Conservation (phyloP, 2,113 vertebrate genomes). For the Turnix velox region DNA sequence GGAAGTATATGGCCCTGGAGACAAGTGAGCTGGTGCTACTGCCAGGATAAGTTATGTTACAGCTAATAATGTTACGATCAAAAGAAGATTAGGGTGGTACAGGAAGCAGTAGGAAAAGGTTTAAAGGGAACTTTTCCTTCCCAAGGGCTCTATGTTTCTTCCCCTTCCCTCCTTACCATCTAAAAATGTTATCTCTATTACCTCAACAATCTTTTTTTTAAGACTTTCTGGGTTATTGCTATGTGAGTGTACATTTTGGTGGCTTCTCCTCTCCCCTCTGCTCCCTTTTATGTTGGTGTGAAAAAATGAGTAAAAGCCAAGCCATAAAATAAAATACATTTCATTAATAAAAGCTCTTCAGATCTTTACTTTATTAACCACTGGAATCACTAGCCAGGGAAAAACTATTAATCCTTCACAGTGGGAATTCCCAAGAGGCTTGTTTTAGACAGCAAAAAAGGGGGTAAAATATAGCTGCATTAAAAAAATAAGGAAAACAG, state of each 20-base stretch:
- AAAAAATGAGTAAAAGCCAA: not conserved
- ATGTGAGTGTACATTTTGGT: not conserved
- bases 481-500: not conserved
- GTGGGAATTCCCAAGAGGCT: not conserved
- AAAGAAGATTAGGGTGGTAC: not conserved
- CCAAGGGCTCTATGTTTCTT: constrained; percentile 24
- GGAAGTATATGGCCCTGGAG: constrained; percentile 9
- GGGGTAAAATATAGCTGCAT: not conserved
- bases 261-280: not conserved
- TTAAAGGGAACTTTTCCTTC: constrained; percentile 23
- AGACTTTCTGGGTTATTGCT: not conserved
- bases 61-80: not conserved
- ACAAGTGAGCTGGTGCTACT: not conserved
- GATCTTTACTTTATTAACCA: not conserved
- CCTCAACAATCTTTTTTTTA: not conserved
- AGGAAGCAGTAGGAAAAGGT: not conserved
- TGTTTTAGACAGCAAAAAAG: not conserved
- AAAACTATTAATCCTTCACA: not conserved
- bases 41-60: constrained; percentile 9
- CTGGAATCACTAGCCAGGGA: not conserved
- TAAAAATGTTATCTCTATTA: constrained; percentile 23
- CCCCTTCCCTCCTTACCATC: not conserved
- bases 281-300: not conserved
- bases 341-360: constrained; percentile 7
- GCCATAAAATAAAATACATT: not conserved